A percentile compares a stretch with the other conserved stretches of the same genome.
Conservation (phyloP, 2,113 vertebrate species). For the Redunca redunca region DNA sequence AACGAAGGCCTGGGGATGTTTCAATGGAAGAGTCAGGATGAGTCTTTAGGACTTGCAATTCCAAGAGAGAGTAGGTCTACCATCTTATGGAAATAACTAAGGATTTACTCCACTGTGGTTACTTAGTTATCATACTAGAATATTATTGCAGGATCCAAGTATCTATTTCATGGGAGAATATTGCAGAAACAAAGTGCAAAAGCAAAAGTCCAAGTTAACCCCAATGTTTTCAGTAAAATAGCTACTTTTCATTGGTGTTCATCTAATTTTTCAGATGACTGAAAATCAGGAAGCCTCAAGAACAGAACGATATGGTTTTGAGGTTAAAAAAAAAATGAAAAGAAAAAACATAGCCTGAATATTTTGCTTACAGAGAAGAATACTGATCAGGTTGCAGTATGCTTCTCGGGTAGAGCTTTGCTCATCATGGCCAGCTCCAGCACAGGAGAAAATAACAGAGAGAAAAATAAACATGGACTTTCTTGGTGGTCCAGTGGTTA, state of each 20-base stretch:
- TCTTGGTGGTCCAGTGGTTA: neutral
- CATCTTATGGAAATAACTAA: neutral
- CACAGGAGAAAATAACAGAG: neutral
- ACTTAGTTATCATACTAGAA: neutral
- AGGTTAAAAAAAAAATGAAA: neutral
- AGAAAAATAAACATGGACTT: neutral
- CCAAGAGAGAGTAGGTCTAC: neutral
- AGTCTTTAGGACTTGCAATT: neutral
- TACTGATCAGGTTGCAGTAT: neutral
- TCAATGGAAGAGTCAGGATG: neutral
- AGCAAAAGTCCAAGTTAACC: neutral
- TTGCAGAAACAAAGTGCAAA: constrained; percentile 40
- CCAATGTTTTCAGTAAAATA: neutral
- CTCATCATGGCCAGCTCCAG: neutral
- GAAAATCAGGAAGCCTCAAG: neutral
- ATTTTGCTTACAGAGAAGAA: neutral
- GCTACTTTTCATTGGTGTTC: neutral
- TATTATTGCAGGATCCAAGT: neutral
- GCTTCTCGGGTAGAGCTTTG: neutral
- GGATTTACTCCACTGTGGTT: neutral
- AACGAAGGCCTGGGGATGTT: neutral
- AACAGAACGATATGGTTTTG: neutral
- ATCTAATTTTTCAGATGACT: neutral
- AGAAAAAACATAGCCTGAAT: neutral
- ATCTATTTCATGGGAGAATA: neutral